phyloP scores from a whole-genome alignment of 2,797 vertebrate genomes.

The Pseudochaenichthys georgianus region DNA sequence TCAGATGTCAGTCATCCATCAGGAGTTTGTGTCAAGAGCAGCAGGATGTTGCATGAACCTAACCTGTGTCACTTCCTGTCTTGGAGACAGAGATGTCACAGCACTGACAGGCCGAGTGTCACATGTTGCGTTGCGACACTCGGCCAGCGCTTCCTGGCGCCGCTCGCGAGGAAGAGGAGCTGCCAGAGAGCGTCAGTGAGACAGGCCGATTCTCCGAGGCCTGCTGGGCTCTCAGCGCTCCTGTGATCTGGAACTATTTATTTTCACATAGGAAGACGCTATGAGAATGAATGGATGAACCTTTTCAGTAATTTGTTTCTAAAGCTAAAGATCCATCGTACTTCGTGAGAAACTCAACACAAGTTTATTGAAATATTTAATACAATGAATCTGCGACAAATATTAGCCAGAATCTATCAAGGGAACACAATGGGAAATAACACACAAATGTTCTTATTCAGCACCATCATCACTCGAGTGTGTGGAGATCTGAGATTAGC shows the following conservation, averaged over 20 bases:
- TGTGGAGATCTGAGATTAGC: background rate
- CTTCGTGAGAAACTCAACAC: background rate
- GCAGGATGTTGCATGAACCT: slow-evolving; percentile 32
- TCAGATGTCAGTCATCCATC: slow-evolving; percentile 7
- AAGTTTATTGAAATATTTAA: background rate
- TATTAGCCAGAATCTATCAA: background rate
- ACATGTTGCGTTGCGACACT: slow-evolving; percentile 32
- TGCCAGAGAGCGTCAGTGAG: slow-evolving; percentile 36
- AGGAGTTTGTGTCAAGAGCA: slow-evolving; percentile 21
- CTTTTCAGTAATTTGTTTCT: background rate
- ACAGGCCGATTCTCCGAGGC: slow-evolving; percentile 4
- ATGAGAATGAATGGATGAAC: no score
- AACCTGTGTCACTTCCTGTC: slow-evolving; percentile 55
- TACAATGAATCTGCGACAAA: background rate
- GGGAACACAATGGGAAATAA: background rate
- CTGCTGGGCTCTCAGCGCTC: background rate
- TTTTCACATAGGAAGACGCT: background rate
- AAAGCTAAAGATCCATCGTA: background rate
- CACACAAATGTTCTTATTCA: background rate
- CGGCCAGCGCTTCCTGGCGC: slow-evolving; percentile 43
- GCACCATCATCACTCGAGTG: background rate
- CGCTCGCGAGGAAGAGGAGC: slow-evolving; percentile 36
- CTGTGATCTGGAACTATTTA: background rate
- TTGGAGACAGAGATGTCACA: slow-evolving; percentile 35
- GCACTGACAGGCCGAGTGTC: slow-evolving; percentile 40